Percentiles rank a stretch among this genome's conserved stretches.
Evolutionary conservation across 2,797 vertebrate species (phyloP).

Genomic region (Buceros bicornis): DNA sequence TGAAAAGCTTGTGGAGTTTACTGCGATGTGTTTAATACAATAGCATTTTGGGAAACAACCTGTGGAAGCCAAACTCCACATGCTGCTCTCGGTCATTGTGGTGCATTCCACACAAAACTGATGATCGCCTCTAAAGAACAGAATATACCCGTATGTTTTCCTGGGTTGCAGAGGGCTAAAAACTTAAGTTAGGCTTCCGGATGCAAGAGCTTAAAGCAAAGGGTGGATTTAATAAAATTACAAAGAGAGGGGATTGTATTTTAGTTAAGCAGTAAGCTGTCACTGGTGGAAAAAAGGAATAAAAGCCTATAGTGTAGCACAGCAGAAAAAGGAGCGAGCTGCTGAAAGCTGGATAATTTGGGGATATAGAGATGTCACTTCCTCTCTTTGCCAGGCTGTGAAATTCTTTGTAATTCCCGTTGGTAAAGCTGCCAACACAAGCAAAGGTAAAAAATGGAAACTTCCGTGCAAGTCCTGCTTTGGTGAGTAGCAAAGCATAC

Average conservation of each 20-base stretch:
- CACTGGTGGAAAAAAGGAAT: not conserved
- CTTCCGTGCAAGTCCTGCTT: not conserved
- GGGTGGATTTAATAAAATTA: not conserved
- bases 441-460: constrained; percentile 22
- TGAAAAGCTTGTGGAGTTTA: not conserved
- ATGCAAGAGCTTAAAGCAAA: not conserved
- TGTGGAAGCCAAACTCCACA: not conserved
- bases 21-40: not conserved
- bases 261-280: not conserved
- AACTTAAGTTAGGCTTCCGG: not conserved
- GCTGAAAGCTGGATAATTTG: constrained; percentile 66
- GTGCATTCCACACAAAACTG: not conserved
- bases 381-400: constrained; percentile 59
- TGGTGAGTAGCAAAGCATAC: not conserved
- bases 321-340: constrained; percentile 24
- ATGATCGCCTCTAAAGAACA: not conserved
- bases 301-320: constrained; percentile 5
- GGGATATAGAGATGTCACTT: constrained; percentile 58
- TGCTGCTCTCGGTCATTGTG: not conserved
- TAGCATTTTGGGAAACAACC: not conserved
- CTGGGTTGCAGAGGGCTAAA: not conserved
- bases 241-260: not conserved
- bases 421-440: constrained; percentile 55
- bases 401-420: constrained; percentile 67
- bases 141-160: not conserved